Percentiles rank a stretch among this genome's conserved stretches.
Conservation (phyloP, 1,140 invertebrate species). For the Neodiprion fabricii region DNA sequence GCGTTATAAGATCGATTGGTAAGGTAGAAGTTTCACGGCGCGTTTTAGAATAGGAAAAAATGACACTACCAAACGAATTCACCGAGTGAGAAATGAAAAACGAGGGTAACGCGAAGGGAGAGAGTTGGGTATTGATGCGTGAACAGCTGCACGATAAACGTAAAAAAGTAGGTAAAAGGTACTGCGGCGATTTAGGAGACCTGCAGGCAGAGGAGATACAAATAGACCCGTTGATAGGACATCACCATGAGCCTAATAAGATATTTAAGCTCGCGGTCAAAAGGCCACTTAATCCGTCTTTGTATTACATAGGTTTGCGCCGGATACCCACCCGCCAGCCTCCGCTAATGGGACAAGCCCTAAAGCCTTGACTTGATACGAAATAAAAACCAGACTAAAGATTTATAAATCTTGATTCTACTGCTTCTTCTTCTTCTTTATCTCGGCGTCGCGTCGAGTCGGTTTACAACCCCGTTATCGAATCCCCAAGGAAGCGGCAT, state of each 20-base stretch:
- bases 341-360: slow-evolving; percentile 41
- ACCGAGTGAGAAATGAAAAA: too few relatives aligned
- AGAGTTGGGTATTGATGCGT: too few relatives aligned
- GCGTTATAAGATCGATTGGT: too few relatives aligned
- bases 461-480: too few relatives aligned
- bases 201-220: neutral
- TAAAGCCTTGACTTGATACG: slow-evolving; percentile 45
- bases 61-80: too few relatives aligned
- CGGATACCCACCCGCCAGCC: slow-evolving; percentile 23
- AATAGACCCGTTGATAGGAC: slow-evolving; percentile 27
- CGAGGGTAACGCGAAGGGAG: too few relatives aligned
- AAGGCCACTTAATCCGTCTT: slow-evolving; percentile 40
- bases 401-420: slow-evolving; percentile 45
- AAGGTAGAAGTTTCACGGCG: too few relatives aligned
- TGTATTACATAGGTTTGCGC: slow-evolving; percentile 17
- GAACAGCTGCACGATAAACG: neutral
- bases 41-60: too few relatives aligned
- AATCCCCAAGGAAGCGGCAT: too few relatives aligned
- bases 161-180: slow-evolving; percentile 25
- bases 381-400: slow-evolving; percentile 41
- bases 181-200: slow-evolving; percentile 20
- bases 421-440: neutral
- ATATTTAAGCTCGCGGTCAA: slow-evolving; percentile 39
- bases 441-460: neutral
- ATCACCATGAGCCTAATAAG: slow-evolving; percentile 40